Conservation (phyloP, 64 coral and sea anemone genomes). For the Anthopleura sola region DNA sequence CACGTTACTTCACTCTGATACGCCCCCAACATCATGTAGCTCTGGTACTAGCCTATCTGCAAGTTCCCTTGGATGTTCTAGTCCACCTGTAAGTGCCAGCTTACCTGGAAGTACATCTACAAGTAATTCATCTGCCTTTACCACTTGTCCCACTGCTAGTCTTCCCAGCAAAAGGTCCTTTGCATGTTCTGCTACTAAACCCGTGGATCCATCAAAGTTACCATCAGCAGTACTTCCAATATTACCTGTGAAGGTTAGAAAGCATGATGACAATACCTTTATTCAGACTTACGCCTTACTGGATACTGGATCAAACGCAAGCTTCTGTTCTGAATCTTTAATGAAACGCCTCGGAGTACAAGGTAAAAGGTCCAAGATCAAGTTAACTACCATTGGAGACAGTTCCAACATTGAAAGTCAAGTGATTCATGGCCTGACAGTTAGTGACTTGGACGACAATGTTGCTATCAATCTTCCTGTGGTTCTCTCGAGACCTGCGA, state of each 20-base stretch:
- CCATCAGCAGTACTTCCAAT: neutral
- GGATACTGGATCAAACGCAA: conserved; percentile 51
- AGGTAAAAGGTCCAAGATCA: conserved; percentile 40
- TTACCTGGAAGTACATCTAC: neutral
- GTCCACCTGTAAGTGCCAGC: neutral
- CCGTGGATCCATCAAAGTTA: too few relatives aligned
- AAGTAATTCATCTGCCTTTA: neutral
- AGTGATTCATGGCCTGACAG: conserved; percentile 32
- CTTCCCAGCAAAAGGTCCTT: neutral
- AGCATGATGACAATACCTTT: neutral
- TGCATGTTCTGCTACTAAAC: neutral
- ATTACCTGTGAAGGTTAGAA: conserved; percentile 1
- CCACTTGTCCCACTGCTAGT: neutral
- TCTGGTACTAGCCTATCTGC: neutral
- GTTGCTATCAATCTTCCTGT: conserved; percentile 23
- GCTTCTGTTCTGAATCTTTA: conserved; percentile 49
- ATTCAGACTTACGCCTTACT: conserved; percentile 53
- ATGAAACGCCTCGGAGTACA: conserved; percentile 27
- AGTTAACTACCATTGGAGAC: conserved; percentile 43
- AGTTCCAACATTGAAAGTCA: conserved; percentile 20
- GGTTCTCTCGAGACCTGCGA: conserved; percentile 35
- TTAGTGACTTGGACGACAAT: conserved; percentile 54
- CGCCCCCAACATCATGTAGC: neutral
- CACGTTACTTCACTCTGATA: neutral
- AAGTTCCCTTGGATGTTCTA: neutral